These are phyloP conservation scores for Amblyopsis hoosieri DNA, from an alignment of 2,797 vertebrate genomes.

Conservation along the genomic window DNA sequence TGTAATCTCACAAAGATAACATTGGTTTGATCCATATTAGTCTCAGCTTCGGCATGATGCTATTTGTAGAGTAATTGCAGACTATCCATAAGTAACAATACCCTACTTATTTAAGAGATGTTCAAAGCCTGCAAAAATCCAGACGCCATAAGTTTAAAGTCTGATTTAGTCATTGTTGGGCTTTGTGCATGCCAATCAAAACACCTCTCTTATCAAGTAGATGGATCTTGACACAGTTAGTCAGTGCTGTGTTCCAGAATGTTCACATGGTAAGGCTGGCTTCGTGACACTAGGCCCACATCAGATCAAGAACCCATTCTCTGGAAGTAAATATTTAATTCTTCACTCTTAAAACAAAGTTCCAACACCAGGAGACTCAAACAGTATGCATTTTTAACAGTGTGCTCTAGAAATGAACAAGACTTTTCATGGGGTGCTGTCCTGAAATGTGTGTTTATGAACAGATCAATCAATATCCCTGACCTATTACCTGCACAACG, in stretches of 20 bases:
- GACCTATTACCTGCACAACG: conserved; percentile 70
- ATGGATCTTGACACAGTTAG: too few relatives aligned
- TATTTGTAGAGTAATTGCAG: too few relatives aligned
- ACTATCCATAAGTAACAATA: too few relatives aligned
- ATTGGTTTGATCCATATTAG: not conserved
- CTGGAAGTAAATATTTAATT: conserved; percentile 40
- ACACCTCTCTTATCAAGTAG: too few relatives aligned
- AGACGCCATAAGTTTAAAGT: too few relatives aligned
- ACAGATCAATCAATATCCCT: conserved; percentile 71
- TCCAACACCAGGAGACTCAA: conserved; percentile 25
- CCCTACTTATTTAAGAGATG: too few relatives aligned
- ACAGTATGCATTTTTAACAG: conserved; percentile 27
- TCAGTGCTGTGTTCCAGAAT: too few relatives aligned
- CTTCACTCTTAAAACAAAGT: conserved; percentile 33
- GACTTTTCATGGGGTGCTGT: conserved; percentile 44
- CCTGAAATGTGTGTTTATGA: conserved; percentile 70
- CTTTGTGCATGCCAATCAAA: too few relatives aligned
- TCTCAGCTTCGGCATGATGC: too few relatives aligned
- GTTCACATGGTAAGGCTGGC: too few relatives aligned
- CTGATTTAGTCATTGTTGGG: too few relatives aligned
- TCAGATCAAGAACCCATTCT: conserved; percentile 27
- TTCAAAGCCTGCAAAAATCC: too few relatives aligned
- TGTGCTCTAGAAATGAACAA: conserved; percentile 41
- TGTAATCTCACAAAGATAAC: conserved; percentile 41
- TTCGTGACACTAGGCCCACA: not conserved